Percentiles rank a stretch among this genome's conserved stretches.
These are phyloP conservation scores for Drosophila atroscutellata DNA, from an alignment of 2,888 invertebrate genomes.

Conservation along the genomic window DNA sequence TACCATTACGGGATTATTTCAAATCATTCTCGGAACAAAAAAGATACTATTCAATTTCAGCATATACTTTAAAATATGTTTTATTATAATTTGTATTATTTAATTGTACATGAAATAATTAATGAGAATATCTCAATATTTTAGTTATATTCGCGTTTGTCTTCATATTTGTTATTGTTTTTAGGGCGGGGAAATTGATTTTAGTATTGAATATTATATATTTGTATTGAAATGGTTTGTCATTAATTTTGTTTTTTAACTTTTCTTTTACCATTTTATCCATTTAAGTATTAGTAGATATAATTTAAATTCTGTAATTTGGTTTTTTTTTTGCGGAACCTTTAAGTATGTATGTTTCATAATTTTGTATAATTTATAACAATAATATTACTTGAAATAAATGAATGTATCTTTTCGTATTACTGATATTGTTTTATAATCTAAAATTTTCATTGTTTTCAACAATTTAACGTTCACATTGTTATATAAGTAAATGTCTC, in stretches of 20 bases:
- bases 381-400: slow-evolving; percentile 71
- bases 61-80: slow-evolving; percentile 66
- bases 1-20: background rate
- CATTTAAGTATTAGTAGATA: slow-evolving; percentile 34
- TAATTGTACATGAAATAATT: slow-evolving; percentile 74
- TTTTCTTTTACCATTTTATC: slow-evolving; percentile 26
- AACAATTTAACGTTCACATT: slow-evolving; percentile 76
- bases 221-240: slow-evolving; percentile 55
- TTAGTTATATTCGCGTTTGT: slow-evolving; percentile 55
- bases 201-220: slow-evolving; percentile 47
- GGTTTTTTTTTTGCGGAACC: slow-evolving; percentile 22
- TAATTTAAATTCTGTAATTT: slow-evolving; percentile 34
- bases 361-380: slow-evolving; percentile 50
- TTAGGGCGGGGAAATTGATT: slow-evolving; percentile 72
- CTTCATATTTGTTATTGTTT: slow-evolving; percentile 55
- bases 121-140: slow-evolving; percentile 76
- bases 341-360: slow-evolving; percentile 42
- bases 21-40: background rate
- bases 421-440: slow-evolving; percentile 64
- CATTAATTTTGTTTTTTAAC: slow-evolving; percentile 18
- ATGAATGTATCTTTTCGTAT: slow-evolving; percentile 54
- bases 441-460: slow-evolving; percentile 72
- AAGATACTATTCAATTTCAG: slow-evolving; percentile 13
- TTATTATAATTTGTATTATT: slow-evolving; percentile 59
- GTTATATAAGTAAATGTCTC: slow-evolving; percentile 72